Evolutionary conservation across 2,113 vertebrate species (phyloP), one percentile per base, ranked within the genome.

Genomic region (Uropsilus gracilis): DNA sequence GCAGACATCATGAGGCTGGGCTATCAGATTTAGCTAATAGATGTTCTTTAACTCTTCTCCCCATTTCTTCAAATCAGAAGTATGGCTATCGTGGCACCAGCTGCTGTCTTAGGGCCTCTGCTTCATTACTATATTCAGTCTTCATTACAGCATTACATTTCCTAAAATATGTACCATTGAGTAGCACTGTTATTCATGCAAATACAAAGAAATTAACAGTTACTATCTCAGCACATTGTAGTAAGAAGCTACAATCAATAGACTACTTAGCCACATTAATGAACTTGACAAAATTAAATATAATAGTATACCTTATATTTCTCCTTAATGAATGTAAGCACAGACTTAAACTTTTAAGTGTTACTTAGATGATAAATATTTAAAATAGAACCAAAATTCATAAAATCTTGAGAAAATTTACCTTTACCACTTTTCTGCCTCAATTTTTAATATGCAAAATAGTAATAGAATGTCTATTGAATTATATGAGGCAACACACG

Each of bases 191-290:
- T 64, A 66, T 34, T 88, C 37, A 46, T 2, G 1, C 39, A 85
- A 80, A 68, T 85, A 73, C 89, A 85, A 64, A 91, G 16, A 89
- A 89, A 69, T 50, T 17, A 80, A 71, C 37, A 90, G 32, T 46
- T 59, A 72, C 39, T 55, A n/a, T 77, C 78, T 86, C 50, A 73
- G 63, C 44, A 88, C 53, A 76, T 53, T 46, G 42, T 5, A 81
- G 17, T 59, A 93, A 91, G 46, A 85, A 37, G 30, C 28, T 39
- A 63, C 53, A 63, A 63, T 81, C 71, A 82, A 80, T 94, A 72
- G 57, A 63, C 6, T 73, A 12, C 18, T 46, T 68, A 53, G 61
- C 26, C 34, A 91, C 20, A 34, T 26, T 53, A 75, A 84, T 84
- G 76, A 90, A 44, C 22, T 44, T 57, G 32, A 48, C 12, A 66